Percentiles rank a stretch among this genome's conserved stretches.
phyloP scores from a whole-genome alignment of 2,797 vertebrate species.

The Epinephelus coioides region DNA sequence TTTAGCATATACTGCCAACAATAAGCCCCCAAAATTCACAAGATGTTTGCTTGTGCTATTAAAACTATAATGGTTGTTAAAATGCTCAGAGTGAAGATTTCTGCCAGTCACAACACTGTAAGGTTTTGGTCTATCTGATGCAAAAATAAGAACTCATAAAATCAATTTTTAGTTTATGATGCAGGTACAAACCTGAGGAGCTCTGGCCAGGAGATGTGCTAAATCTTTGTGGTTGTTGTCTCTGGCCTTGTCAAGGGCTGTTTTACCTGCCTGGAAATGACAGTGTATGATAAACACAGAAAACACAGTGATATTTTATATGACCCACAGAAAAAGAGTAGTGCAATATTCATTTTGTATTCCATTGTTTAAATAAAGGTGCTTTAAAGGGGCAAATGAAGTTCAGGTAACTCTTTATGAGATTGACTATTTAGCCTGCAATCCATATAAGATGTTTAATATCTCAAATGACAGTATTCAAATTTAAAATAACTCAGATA shows the following conservation, averaged over 20 bases:
- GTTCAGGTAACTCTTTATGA: too few species aligned
- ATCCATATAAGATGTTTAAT: too few species aligned
- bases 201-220: constrained; percentile 89
- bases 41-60: background rate
- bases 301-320: background rate
- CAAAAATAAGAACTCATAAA: background rate
- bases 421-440: too few species aligned
- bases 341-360: background rate
- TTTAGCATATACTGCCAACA: background rate
- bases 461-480: too few species aligned
- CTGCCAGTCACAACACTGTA: too few species aligned
- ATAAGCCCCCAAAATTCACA: background rate
- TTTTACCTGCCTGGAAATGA: constrained; percentile 88
- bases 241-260: constrained; percentile 90
- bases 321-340: background rate
- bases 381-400: background rate
- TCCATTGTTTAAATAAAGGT: background rate
- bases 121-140: background rate
- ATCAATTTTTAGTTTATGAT: background rate
- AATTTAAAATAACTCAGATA: too few species aligned
- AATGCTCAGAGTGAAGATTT: too few species aligned
- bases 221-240: constrained; percentile 90
- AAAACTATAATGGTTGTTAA: background rate
- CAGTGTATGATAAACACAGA: background rate
- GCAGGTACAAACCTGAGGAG: constrained; percentile 87